These are phyloP conservation scores for Sphaerodactylus townsendi DNA, from an alignment of 2,113 vertebrate species.

Conservation along the genomic window DNA sequence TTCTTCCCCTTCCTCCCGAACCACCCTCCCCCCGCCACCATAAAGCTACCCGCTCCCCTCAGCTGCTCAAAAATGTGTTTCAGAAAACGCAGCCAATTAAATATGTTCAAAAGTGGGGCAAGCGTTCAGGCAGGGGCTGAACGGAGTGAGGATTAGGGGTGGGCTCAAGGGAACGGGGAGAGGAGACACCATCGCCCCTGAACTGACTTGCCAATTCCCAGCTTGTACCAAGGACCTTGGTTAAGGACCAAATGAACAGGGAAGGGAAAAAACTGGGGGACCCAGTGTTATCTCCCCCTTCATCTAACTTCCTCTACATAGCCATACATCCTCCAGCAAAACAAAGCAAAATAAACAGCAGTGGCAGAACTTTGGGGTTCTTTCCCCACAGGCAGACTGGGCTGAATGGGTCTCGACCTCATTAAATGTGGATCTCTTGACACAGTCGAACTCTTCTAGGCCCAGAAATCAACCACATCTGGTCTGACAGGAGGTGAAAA, in stretches of 20 bases:
- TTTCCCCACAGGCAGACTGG: background rate
- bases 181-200: background rate
- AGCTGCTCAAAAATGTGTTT: constrained; percentile 40
- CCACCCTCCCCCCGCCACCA: constrained; percentile 18
- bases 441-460: background rate
- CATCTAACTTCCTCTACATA: background rate
- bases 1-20: background rate
- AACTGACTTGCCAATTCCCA: background rate
- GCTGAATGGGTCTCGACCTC: background rate
- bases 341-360: background rate
- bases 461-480: no score
- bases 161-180: constrained; percentile 38
- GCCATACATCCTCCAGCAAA: background rate
- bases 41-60: constrained; percentile 50
- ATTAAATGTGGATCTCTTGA: background rate
- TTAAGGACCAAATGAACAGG: background rate
- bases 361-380: constrained; percentile 2
- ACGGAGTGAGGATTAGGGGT: constrained; percentile 65
- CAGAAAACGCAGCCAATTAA: constrained; percentile 64
- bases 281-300: no score
- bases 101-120: constrained; percentile 69
- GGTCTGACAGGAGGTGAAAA: background rate
- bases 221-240: background rate
- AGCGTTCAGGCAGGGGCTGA: constrained; percentile 38
- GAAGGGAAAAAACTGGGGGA: background rate